A percentile compares a stretch with the other conserved stretches of the same genome.
phyloP scores from a whole-genome alignment of 2,113 vertebrate species.

The Passer domesticus region DNA sequence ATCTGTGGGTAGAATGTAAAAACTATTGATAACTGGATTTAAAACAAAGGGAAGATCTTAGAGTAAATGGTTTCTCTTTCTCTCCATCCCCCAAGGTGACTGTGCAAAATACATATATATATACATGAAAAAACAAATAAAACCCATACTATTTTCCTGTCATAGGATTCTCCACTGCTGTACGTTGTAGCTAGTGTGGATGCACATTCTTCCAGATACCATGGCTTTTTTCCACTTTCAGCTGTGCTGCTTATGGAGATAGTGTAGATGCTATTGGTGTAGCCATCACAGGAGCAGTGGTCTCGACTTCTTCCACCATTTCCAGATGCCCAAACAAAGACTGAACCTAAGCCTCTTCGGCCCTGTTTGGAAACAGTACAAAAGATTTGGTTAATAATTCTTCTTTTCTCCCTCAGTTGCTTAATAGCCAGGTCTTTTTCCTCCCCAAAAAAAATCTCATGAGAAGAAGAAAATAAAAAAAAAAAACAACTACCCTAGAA shows the following conservation, averaged over 20 bases:
- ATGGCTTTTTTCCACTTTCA: constrained; percentile 95
- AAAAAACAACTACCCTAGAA: background rate
- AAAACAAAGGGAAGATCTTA: background rate
- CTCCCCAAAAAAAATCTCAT: rapidly evolving
- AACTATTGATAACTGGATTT: background rate
- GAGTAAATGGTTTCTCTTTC: background rate
- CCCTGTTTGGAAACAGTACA: constrained; percentile 79
- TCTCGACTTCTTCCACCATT: constrained; percentile 96
- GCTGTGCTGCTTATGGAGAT: constrained; percentile 98
- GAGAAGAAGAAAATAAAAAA: background rate
- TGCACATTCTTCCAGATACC: constrained; percentile 97
- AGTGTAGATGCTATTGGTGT: constrained; percentile 98
- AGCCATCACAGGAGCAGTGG: constrained; percentile 97
- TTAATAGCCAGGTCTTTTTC: background rate
- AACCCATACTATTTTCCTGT: constrained; percentile 93
- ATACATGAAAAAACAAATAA: background rate
- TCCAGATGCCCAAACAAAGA: constrained; percentile 98
- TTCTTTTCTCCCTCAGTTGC: background rate
- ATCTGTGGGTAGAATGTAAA: background rate
- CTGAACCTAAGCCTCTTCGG: constrained; percentile 91
- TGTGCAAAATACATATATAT: background rate
- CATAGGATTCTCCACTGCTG: constrained; percentile 97
- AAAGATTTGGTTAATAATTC: constrained; percentile 1
- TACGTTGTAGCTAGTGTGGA: constrained; percentile 97
- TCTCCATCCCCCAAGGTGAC: background rate